These are phyloP conservation scores for Enteromius afrohamiltoni DNA, from an alignment of 2,797 vertebrate species.

Conservation along the genomic window DNA sequence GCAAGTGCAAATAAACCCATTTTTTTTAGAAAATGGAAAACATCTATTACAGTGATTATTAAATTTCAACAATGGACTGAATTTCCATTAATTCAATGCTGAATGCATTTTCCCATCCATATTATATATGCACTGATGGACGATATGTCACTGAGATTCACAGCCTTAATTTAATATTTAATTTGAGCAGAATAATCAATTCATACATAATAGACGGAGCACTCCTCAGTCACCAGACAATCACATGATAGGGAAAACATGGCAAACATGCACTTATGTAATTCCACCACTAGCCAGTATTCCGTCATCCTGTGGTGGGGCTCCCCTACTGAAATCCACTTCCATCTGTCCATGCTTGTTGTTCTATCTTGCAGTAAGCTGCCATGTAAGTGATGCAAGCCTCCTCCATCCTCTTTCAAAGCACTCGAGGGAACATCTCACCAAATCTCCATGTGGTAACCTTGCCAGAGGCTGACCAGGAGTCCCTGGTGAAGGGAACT, in stretches of 20 bases:
- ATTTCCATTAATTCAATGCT: neutral
- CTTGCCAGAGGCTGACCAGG: constrained; percentile 45
- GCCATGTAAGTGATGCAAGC: constrained; percentile 14
- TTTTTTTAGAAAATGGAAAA: neutral
- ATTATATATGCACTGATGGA: neutral
- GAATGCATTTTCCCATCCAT: neutral
- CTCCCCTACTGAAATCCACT: constrained; percentile 41
- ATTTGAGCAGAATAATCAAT: constrained; percentile 6
- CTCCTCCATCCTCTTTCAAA: constrained; percentile 15
- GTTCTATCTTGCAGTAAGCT: constrained; percentile 3
- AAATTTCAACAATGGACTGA: neutral
- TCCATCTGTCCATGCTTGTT: constrained; percentile 39
- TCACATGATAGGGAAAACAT: constrained; percentile 14
- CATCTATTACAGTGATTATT: neutral
- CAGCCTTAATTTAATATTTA: neutral
- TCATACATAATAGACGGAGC: neutral
- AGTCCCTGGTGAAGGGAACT: constrained; percentile 44
- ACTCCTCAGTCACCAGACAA: constrained; percentile 10
- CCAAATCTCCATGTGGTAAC: constrained; percentile 45
- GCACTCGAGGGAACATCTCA: constrained; percentile 14
- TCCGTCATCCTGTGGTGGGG: constrained; percentile 29
- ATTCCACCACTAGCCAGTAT: constrained; percentile 10
- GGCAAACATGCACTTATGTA: constrained; percentile 29
- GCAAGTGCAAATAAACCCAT: neutral
- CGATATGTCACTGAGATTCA: neutral